These are phyloP conservation scores for Tarsius wallacei DNA, from an alignment of 2,797 vertebrate species.

Conservation along the genomic window DNA sequence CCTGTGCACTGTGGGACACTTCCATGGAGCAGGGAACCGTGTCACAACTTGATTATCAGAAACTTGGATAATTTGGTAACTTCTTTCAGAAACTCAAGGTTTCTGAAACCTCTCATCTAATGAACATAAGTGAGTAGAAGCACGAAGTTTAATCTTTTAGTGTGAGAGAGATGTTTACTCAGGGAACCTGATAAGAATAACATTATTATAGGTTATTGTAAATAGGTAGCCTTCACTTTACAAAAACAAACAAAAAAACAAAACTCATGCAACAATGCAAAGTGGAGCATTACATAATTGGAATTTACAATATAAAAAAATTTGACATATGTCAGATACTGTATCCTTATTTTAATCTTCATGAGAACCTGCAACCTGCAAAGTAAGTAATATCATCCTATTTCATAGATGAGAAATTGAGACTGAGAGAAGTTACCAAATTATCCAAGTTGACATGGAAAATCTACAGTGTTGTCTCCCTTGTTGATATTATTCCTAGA, in stretches of 20 bases:
- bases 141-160: not conserved
- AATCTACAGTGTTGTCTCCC: not conserved
- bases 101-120: not conserved
- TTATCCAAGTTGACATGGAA: not conserved
- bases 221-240: not conserved
- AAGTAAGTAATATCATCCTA: not conserved
- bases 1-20: not conserved
- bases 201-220: not conserved
- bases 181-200: not conserved
- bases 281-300: not conserved
- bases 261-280: not conserved
- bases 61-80: not conserved
- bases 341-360: not conserved
- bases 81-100: not conserved
- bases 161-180: not conserved
- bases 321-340: not conserved
- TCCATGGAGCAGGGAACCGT: not conserved
- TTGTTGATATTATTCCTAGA: not conserved
- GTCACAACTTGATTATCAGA: not conserved
- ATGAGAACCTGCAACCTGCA: not conserved
- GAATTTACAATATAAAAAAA: not conserved
- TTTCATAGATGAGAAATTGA: not conserved
- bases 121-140: not conserved
- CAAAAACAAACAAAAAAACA: not conserved
- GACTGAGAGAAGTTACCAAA: not conserved